Conservation (phyloP, 2,797 vertebrate genomes). For the Rhinella marina region DNA sequence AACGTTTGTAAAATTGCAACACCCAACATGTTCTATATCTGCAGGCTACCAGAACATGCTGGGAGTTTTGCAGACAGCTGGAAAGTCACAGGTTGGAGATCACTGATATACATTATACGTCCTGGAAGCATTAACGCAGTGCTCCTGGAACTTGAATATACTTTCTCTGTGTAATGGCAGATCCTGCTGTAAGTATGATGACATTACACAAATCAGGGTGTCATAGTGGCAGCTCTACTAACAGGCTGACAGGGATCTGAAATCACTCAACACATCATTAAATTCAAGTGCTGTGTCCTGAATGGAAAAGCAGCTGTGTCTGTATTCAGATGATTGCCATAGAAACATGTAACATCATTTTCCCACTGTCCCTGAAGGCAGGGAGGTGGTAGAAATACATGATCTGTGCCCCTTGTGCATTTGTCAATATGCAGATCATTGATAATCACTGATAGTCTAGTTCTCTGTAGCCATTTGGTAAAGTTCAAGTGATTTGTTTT, state of each 20-base stretch:
- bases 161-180: not conserved
- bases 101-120: not conserved
- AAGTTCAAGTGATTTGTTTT: too few species aligned
- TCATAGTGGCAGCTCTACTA: not conserved
- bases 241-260: not conserved
- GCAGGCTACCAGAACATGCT: too few species aligned
- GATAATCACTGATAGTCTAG: not conserved
- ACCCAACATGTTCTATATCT: too few species aligned
- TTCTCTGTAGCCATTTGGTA: too few species aligned
- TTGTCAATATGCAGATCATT: not conserved
- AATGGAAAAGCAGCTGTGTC: not conserved
- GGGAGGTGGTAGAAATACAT: not conserved
- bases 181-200: not conserved
- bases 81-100: too few species aligned
- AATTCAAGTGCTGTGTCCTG: not conserved
- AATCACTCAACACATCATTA: not conserved
- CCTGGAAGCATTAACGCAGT: not conserved
- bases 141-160: not conserved
- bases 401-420: not conserved
- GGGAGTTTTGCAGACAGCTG: too few species aligned
- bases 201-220: not conserved
- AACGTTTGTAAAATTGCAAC: too few species aligned
- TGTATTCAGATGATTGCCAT: not conserved
- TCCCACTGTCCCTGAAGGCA: not conserved
- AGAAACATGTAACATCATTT: not conserved